Evolutionary conservation across 2,888 invertebrate species (phyloP).

Genomic region (Parnassius smintheus): DNA sequence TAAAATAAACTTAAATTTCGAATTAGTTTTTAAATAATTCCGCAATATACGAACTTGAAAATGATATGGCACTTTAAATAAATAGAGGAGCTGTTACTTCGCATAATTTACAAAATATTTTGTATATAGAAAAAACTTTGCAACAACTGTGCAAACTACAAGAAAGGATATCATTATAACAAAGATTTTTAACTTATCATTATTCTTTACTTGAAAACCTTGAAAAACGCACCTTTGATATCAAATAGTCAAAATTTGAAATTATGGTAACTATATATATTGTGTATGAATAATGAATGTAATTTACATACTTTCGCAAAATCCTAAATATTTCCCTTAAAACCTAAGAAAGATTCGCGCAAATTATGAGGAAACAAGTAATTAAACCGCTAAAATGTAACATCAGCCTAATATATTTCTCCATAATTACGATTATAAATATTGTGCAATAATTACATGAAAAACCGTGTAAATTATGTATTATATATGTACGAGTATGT

Average conservation of each 20-base stretch:
- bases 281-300: too few species aligned
- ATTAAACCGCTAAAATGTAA: conserved; percentile 46
- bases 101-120: too few species aligned
- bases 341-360: conserved; percentile 6
- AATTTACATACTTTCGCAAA: too few species aligned
- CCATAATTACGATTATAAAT: conserved; percentile 63
- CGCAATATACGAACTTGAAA: neutral
- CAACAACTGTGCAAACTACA: neutral
- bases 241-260: neutral
- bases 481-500: conserved; percentile 25
- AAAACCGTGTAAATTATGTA: conserved; percentile 32
- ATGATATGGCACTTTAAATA: conserved; percentile 25
- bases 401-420: conserved; percentile 45
- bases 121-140: neutral
- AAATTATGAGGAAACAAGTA: conserved; percentile 21
- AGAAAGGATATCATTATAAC: too few species aligned
- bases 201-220: too few species aligned
- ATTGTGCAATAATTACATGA: conserved; percentile 73
- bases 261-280: conserved; percentile 20
- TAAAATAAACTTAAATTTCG: conserved; percentile 25
- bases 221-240: conserved; percentile 6
- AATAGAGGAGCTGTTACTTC: conserved; percentile 17
- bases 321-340: conserved; percentile 5
- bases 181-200: too few species aligned
- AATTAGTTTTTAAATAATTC: conserved; percentile 21